Base-by-base conservation (phyloP, 2,113 vertebrate genomes). In the Petrocephalus zakoni region DNA sequence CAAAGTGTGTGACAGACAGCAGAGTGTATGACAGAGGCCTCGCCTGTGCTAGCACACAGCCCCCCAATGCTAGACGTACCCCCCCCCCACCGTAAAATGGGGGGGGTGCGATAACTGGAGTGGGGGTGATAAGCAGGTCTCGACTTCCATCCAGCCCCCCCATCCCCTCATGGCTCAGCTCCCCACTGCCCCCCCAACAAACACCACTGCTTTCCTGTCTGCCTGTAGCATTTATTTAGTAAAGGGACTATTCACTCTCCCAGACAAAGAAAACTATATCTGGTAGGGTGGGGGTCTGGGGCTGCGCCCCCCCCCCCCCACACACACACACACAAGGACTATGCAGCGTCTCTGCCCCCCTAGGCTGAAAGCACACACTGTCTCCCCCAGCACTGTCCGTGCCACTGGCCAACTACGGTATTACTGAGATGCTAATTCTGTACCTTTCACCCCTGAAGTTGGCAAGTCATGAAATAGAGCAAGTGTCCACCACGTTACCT, bases 401-500 rank as follows among this genome's bases (percentile, higher is more conserved):
- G 90, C 85, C 0, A 87, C 11, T 89, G 90, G 91, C 91, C 89
- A 92, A 90, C 87, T 89, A 81, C 88, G 56, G 92, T 92, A 96
- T 95, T 95, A 95, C 94, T 93, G 92, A 94, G 91, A 95, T 94
- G 90, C 89, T 92, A 93, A 93, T 94, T 94, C 92, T 90, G 25
- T 90, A 87, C 88, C 89, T 46, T 84, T 92, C 92, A 90, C 93
- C 95, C 95, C 94, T 95, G 92, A 92, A 92, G 90, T 91, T 93
- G 94, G 93, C 94, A 92, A 92, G 93, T 91, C 94, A 94, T 95
- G 94, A 95, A 95, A 95, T 93, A 93, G 91, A 93, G 90, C 93
- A 91, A 93, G 89, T 92, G 90, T 90, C 93, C 90, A 55, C 55
- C 25, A 42, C 5, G 8, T 34, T 52, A 25, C 55, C 52, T 47